Base-by-base conservation (phyloP, 2,113 vertebrate genomes). In the Coracopsis vasa region DNA sequence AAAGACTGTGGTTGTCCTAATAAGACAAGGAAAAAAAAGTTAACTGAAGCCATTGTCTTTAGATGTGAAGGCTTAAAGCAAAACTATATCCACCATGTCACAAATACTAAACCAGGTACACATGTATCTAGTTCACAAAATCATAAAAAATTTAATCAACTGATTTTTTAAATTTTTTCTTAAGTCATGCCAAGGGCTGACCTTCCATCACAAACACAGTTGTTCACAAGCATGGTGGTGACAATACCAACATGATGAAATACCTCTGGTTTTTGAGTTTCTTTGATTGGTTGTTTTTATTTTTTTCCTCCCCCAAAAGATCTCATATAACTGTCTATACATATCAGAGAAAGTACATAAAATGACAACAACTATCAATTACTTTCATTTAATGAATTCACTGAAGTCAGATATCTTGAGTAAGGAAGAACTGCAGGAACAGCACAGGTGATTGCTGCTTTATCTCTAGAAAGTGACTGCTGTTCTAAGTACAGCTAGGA, bases 1-100 rank as follows among this genome's bases (percentile, higher is more conserved):
- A 99, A 47, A 99, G 98, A 95, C 98, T 99, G 95, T 99, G 99
- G 97, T 99, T 99, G 97, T 99, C 99, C 99, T 99, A 80, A 84
- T 12, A 84, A 37, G 42, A 47, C 54, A 74, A 95, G n/a, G 37
- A 24, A 73, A 72, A 19, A 47, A 82, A 42, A 11, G n/a, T 83
- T 82, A 94, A 67, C 11, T 60, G 39, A 86, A 91, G n/a, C 23
- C 44, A 64, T 16, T 66, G 23, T 53, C 35, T 72, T 90, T 27
- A 50, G 27, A n/a, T 25, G 25, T n/a, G n/a, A 37, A 77, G 53
- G 21, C 41, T 90, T 66, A 45, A 88, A 79, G 37, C 35, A 77
- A 89, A 86, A 78, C 16, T n/a, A 29, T 7, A 71, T 35, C 29
- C 11, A 20, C 10, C 7, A 51, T 7, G 23, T 37, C 5, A 23